A percentile compares a stretch with the other conserved stretches of the same genome.
These are phyloP conservation scores for Ceyx cyanopectus DNA, from an alignment of 2,113 vertebrate genomes.

Conservation along the genomic window DNA sequence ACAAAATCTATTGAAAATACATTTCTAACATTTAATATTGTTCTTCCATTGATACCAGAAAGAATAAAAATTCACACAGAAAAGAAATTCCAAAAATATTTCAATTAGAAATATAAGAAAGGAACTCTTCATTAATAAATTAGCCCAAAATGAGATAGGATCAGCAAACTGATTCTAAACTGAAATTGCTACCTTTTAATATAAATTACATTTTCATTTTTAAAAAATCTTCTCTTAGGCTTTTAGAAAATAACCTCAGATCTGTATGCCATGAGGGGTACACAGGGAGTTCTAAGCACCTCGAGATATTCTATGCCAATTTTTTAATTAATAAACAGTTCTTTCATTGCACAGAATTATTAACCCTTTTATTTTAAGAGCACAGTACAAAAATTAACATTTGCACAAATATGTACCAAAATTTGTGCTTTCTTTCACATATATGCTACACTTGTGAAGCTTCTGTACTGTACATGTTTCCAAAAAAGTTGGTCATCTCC, in stretches of 20 bases:
- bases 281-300: background rate
- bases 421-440: background rate
- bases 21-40: background rate
- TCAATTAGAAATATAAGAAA: background rate
- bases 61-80: background rate
- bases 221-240: background rate
- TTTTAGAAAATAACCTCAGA: background rate
- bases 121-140: background rate
- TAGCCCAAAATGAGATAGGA: background rate
- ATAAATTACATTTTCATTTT: background rate
- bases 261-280: background rate
- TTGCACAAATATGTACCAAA: background rate
- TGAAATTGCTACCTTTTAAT: background rate
- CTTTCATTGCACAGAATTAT: background rate
- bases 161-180: background rate
- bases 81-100: background rate
- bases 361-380: background rate
- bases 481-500: background rate
- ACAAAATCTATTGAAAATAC: background rate
- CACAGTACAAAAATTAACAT: background rate
- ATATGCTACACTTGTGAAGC: background rate
- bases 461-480: background rate
- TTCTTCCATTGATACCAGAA: background rate
- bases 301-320: background rate
- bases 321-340: background rate